A percentile compares a stretch with the other conserved stretches of the same genome.
Evolutionary conservation across 2,797 vertebrate species (phyloP).

Genomic region (Oreochromis mossambicus): DNA sequence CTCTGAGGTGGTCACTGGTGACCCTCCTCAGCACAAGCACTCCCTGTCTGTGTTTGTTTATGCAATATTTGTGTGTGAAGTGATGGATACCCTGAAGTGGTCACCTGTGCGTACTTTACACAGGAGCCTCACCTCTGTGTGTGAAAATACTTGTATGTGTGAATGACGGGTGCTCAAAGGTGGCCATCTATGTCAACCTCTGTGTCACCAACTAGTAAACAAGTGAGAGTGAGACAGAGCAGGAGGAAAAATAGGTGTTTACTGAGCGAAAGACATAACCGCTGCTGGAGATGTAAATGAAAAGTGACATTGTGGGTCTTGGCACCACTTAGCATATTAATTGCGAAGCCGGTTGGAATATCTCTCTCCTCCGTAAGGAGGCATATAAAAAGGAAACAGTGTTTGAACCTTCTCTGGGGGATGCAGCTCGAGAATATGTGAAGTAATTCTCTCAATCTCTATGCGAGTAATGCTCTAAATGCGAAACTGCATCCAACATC

Average conservation of each 20-base stretch:
- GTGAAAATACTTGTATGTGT: background rate
- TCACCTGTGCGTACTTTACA: constrained; percentile 22
- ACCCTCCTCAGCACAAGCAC: constrained; percentile 39
- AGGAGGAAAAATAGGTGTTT: constrained; percentile 42
- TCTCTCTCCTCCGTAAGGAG: constrained; percentile 9
- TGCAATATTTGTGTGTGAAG: constrained; percentile 31
- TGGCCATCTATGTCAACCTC: constrained; percentile 33
- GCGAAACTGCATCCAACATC: background rate
- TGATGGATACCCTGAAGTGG: constrained; percentile 6
- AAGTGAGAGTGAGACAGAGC: background rate
- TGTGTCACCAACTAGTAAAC: constrained; percentile 52
- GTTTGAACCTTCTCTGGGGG: constrained; percentile 9
- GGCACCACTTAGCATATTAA: constrained; percentile 62
- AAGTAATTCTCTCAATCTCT: constrained; percentile 16
- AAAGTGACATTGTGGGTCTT: constrained; percentile 69
- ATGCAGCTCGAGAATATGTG: constrained; percentile 21
- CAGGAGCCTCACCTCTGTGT: constrained; percentile 2
- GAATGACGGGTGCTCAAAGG: constrained; percentile 30
- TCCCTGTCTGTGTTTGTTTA: constrained; percentile 42
- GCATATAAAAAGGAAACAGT: constrained; percentile 23
- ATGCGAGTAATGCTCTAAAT: background rate
- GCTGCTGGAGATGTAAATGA: constrained; percentile 52
- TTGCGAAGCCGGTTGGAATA: constrained; percentile 46
- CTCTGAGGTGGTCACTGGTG: constrained; percentile 55
- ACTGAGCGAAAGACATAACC: constrained; percentile 45